Conservation (phyloP, 2,888 invertebrate species). For the Hirtodrosophila alboralis region DNA sequence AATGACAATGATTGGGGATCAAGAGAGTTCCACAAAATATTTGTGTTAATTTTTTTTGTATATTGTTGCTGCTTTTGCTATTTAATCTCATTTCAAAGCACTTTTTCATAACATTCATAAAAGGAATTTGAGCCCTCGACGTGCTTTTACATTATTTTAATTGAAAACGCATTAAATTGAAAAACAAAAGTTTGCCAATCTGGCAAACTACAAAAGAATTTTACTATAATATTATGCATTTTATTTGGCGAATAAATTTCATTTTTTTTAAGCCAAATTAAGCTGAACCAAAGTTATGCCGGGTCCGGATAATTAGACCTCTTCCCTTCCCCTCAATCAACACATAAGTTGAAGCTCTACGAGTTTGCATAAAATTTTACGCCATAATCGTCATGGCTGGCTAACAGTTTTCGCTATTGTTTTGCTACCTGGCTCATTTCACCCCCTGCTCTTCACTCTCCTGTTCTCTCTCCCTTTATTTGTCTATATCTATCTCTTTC, state of each 20-base stretch:
- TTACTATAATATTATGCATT: slow-evolving; percentile 1
- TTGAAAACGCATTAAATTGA: slow-evolving; percentile 19
- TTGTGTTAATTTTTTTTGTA: too few relatives aligned
- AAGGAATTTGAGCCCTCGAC: too few relatives aligned
- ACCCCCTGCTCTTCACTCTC: too few relatives aligned
- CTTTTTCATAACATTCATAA: too few relatives aligned
- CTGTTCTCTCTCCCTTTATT: slow-evolving; percentile 5
- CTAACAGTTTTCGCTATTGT: slow-evolving; percentile 75
- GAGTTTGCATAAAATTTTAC: slow-evolving; percentile 55
- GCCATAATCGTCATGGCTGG: slow-evolving; percentile 69
- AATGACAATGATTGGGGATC: too few relatives aligned
- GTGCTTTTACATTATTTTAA: slow-evolving; percentile 23
- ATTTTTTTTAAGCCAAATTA: slow-evolving; percentile 18
- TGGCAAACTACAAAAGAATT: background rate
- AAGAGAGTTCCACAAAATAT: too few relatives aligned
- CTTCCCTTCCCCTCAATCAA: background rate
- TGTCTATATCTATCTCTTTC: slow-evolving; percentile 3
- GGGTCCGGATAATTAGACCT: slow-evolving; percentile 18
- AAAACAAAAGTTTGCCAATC: slow-evolving; percentile 12
- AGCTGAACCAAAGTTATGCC: slow-evolving; percentile 20
- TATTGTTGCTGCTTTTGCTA: too few relatives aligned
- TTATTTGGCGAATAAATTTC: too few relatives aligned
- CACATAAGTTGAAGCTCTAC: slow-evolving; percentile 36
- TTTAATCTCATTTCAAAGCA: too few relatives aligned
- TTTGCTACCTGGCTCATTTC: slow-evolving; percentile 24